Evolutionary conservation across 53 echinoderm and acorn worm species (phyloP), one percentile per base, ranked within the genome.

Genomic region (Antedon mediterranea): DNA sequence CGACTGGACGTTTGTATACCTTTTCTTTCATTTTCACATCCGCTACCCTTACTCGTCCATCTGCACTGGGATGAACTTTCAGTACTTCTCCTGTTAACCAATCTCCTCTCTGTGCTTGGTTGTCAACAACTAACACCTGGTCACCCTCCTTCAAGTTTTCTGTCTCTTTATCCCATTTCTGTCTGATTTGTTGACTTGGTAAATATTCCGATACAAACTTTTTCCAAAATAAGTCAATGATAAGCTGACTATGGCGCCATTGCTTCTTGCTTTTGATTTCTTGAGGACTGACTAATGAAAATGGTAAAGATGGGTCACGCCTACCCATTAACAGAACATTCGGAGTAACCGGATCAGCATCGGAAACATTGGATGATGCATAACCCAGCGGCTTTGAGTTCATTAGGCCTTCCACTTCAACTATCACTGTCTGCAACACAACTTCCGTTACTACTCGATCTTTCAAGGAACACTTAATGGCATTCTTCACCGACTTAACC

Each of bases 141-240:
- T 43, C 78, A 57, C 44, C n/a, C 43, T 28, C 0, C 72, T 75
- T 34, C 23, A 75, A 30, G 23, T 82, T 82, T 0, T 42, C 57
- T 43, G 75, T 4, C 23, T 82, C 43, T 37, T 43, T 75, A 29
- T 43, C 23, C 82, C 82, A 82, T 37, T 82, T 75, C 28, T 34
- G 44, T 30, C 82, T 82, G 3, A 42, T 72, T 31, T 82, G 75
- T 30, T 75, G 9, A 31, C 13, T 43, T 31, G 82, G 82, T 23
- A 82, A 76, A 34, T 82, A 82, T 13, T 82, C 82, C 20, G 75
- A 30, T 14, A 75, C 43, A 82, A 80, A 73, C 73, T 32, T 80
- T 29, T 34, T 80, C 80, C 73, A 80, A 73, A 80, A 80, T 3
- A 80, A 27, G 27, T 80, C 80, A 15, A 73, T 43, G 29, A 80